Conservation (phyloP, 2,113 vertebrate species). For the Malurus cyaneus region DNA sequence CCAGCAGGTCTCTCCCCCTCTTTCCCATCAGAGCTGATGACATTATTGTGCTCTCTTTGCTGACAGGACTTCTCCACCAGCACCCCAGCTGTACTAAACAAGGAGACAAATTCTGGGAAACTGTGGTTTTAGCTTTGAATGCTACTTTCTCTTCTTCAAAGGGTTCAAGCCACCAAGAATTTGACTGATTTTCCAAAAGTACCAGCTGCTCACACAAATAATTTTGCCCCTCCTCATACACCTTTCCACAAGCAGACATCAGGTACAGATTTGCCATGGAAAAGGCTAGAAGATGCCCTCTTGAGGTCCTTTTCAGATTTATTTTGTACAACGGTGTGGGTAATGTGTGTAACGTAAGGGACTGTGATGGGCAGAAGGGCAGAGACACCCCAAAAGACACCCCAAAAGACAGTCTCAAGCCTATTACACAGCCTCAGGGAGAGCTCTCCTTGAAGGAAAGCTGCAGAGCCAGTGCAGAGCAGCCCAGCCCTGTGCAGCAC, state of each 20-base stretch:
- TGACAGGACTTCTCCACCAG: not conserved
- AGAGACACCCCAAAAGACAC: not conserved
- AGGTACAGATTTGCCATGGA: slow-evolving; percentile 2
- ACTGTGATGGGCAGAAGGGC: not conserved
- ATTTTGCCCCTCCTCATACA: not conserved
- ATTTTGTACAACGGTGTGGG: not conserved
- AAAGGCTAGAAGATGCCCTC: slow-evolving; percentile 63
- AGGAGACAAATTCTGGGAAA: not conserved
- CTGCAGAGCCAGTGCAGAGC: not conserved
- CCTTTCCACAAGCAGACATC: not conserved
- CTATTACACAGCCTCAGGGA: not conserved
- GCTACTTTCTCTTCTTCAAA: not conserved
- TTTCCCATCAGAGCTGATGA: not conserved
- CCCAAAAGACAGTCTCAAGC: not conserved
- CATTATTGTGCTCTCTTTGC: not conserved
- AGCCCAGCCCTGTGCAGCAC: not conserved
- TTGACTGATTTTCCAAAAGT: not conserved
- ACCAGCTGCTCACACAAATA: not conserved
- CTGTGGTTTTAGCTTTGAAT: not conserved
- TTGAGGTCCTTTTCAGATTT: slow-evolving; percentile 58
- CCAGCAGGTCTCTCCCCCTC: not conserved
- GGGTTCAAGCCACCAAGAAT: not conserved
- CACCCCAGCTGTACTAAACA: not conserved
- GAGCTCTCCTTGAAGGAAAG: not conserved
- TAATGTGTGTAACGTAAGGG: fast-evolving